Evolutionary conservation across 2,797 vertebrate species (phyloP).

Genomic region (Phoeniculus purpureus): DNA sequence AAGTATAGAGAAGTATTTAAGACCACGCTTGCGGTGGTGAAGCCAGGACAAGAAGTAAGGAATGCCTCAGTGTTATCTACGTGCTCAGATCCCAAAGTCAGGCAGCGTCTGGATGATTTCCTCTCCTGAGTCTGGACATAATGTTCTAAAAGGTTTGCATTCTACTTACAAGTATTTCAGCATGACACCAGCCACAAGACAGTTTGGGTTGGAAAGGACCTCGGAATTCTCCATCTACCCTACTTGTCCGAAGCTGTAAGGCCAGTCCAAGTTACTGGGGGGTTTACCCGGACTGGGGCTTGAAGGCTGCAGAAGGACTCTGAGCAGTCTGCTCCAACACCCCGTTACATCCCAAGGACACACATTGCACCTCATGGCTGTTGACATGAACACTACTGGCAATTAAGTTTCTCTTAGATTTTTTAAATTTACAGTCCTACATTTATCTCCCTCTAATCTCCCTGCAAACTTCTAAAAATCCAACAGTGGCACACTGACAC

Average conservation of each 20-base stretch:
- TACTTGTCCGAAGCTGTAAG: not conserved
- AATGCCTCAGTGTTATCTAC: not conserved
- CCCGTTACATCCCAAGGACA: rapidly evolving
- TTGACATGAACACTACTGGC: not conserved
- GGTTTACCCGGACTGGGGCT: not conserved
- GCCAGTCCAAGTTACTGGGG: not conserved
- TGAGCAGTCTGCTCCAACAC: not conserved
- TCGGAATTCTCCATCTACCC: not conserved
- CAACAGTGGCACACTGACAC: rapidly evolving
- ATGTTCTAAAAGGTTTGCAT: not conserved
- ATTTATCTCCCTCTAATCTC: not conserved
- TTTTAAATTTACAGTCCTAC: not conserved
- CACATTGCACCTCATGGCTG: rapidly evolving
- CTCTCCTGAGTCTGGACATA: not conserved
- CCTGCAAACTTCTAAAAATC: not conserved
- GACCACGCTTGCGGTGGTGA: not conserved
- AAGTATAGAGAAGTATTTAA: not conserved
- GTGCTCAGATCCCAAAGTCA: not conserved
- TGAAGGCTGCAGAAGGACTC: not conserved
- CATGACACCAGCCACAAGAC: not conserved
- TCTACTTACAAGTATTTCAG: not conserved
- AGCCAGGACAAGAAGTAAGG: not conserved
- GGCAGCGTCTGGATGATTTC: not conserved
- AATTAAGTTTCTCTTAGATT: not conserved
- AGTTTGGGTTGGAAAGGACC: not conserved